Percentiles rank a stretch among this genome's conserved stretches.
Evolutionary conservation across 2,888 invertebrate species (phyloP).

Genomic region (Himalopsyche kuldschensis): DNA sequence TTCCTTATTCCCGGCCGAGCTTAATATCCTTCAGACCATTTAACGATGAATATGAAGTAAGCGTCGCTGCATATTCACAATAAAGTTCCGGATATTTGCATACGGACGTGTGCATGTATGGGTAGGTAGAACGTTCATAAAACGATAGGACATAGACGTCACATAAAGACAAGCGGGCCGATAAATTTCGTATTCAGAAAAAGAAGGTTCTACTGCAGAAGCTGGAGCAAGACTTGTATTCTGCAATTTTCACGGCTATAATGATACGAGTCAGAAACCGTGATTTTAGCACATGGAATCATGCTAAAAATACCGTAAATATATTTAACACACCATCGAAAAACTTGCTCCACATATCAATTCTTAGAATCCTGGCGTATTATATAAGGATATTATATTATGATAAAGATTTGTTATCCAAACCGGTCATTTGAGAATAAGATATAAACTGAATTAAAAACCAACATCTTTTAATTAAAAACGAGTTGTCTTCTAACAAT

Average conservation of each 20-base stretch:
- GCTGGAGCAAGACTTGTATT: not conserved
- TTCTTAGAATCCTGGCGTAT: too few species aligned
- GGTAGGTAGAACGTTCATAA: not conserved
- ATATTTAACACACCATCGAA: not conserved
- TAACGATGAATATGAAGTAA: constrained; percentile 26
- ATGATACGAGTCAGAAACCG: not conserved
- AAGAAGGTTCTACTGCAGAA: not conserved
- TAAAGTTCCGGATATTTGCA: constrained; percentile 25
- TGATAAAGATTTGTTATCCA: too few species aligned
- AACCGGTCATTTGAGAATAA: too few species aligned
- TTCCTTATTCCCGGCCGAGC: not conserved
- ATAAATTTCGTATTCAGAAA: constrained; percentile 6
- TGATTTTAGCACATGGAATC: not conserved
- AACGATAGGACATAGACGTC: constrained; percentile 6
- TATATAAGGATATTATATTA: too few species aligned
- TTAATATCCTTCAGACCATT: constrained; percentile 26
- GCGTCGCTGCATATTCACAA: constrained; percentile 27
- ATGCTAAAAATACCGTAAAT: not conserved
- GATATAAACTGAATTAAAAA: too few species aligned
- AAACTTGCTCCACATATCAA: not conserved
- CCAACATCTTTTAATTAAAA: too few species aligned
- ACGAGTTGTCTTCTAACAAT: too few species aligned
- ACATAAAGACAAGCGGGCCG: constrained; percentile 1
- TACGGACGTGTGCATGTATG: not conserved
- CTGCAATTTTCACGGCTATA: not conserved